A percentile compares a stretch with the other conserved stretches of the same genome.
Evolutionary conservation across 2,797 vertebrate species (phyloP).

Genomic region (Pipistrellus pipistrellus): DNA sequence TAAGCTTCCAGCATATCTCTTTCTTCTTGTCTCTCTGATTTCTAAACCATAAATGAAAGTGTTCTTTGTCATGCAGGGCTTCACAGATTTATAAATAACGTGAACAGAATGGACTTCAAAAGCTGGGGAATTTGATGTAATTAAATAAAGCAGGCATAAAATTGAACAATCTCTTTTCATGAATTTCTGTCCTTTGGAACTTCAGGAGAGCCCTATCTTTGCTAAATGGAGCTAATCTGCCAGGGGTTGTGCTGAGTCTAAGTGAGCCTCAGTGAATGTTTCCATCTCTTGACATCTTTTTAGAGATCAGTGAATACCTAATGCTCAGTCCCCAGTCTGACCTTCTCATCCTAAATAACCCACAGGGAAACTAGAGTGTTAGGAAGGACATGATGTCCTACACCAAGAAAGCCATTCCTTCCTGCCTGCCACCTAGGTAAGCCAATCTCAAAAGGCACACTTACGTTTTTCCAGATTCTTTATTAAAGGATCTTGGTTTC

Average conservation of each 20-base stretch:
- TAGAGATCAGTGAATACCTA: background rate
- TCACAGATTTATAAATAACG: background rate
- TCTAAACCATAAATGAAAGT: background rate
- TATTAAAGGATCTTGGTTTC: background rate
- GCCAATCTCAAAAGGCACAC: background rate
- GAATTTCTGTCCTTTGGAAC: background rate
- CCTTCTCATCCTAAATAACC: background rate
- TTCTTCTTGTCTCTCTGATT: background rate
- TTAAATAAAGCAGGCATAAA: conserved; percentile 10
- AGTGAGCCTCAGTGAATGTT: background rate
- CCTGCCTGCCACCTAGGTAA: background rate
- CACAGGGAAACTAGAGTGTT: background rate
- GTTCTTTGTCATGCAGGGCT: background rate
- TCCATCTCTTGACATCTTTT: background rate
- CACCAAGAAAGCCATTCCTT: background rate
- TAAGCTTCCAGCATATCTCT: background rate
- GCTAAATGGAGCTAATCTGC: background rate
- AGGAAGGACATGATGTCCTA: background rate
- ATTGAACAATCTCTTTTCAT: background rate
- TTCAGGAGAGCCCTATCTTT: background rate
- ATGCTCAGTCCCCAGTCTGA: background rate
- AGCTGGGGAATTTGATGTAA: background rate
- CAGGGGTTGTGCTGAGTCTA: background rate
- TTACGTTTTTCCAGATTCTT: background rate
- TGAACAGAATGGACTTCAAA: background rate